Evolutionary conservation across 2,797 vertebrate genomes (phyloP), one percentile per base, ranked within the genome.

Genomic region (Cyclopterus lumpus): DNA sequence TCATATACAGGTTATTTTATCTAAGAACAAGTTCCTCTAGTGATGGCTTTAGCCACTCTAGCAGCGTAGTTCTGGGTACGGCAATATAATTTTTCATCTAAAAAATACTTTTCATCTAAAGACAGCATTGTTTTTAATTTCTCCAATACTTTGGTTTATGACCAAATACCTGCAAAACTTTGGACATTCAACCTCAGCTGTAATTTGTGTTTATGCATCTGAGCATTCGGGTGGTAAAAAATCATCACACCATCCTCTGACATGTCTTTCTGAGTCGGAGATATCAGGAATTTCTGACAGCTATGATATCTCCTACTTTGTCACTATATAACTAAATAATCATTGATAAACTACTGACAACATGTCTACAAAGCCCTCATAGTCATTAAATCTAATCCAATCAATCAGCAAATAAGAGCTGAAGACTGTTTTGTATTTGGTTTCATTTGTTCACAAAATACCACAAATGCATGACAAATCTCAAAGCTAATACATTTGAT

Each of bases 1-100:
- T 74, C 57, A 72, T 12, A 24, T 16, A 55, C 60, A 59, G 9
- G 4, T 1, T 51, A 3, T 62, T 36, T 74, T 58, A 59, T 73
- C 57, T 64, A 30, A 32, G 28, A 69, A 54, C 64, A 24, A 4
- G 14, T 59, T 16, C 63, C 61, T 62, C 7, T 22, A 16, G 12
- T 36, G 16, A 54, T 67, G 36, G 16, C 70, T 44, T 42, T 40
- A 9, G 36, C 18, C n/a, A 8, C 18, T 30, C 9, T 46, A 53
- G 6, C 26, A 49, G 26, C 1, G 1, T 12, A 40, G 40, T 5
- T 42, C 40, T 42, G 4, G 40, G 40, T 6, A 44, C 59, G 20
- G 4, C 11, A 46, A 8, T 18, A 1, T n/a, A n/a, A n/a, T 22
- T 22, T 22, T 22, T 22, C 22, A 22, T 22, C 22, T 22, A 22